Evolutionary conservation across 2,113 vertebrate species (phyloP).

Genomic region (Siniperca chuatsi): DNA sequence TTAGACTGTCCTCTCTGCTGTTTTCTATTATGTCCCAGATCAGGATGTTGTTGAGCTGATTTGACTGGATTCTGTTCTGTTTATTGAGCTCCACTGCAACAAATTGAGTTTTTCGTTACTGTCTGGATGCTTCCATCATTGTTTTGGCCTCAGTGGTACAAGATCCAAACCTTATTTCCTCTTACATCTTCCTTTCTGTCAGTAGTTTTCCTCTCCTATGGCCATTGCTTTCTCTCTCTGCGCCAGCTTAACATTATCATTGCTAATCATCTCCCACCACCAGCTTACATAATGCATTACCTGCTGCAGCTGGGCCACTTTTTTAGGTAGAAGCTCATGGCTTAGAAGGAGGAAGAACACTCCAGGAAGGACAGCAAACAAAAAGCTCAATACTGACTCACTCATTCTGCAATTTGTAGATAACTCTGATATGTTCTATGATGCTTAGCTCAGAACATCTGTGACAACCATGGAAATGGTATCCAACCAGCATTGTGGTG

Average conservation of each 20-base stretch:
- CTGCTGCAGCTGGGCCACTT: conserved; percentile 34
- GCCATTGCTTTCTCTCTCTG: conserved; percentile 19
- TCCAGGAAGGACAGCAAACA: not conserved
- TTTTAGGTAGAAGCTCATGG: conserved; percentile 6
- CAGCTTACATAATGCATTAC: conserved; percentile 45
- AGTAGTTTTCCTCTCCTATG: conserved; percentile 8
- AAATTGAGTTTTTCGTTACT: conserved; percentile 24
- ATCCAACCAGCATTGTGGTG: not conserved
- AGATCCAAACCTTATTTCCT: conserved; percentile 6
- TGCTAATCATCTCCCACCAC: conserved; percentile 48
- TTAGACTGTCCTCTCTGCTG: not conserved
- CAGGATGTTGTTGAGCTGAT: not conserved
- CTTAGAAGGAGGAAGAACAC: not conserved
- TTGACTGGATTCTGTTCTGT: not conserved
- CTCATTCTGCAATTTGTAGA: not conserved
- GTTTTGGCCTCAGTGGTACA: not conserved
- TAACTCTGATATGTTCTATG: not conserved
- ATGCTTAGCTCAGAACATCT: conserved; percentile 3
- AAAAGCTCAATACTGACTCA: conserved; percentile 4
- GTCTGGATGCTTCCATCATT: not conserved
- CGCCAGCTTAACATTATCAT: conserved; percentile 25
- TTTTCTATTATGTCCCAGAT: not conserved
- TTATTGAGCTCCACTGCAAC: conserved; percentile 25
- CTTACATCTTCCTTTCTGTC: not conserved
- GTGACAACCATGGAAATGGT: not conserved